Percentiles rank a stretch among this genome's conserved stretches.
Conservation (phyloP, 2,113 vertebrate genomes). For the Sprattus sprattus region DNA sequence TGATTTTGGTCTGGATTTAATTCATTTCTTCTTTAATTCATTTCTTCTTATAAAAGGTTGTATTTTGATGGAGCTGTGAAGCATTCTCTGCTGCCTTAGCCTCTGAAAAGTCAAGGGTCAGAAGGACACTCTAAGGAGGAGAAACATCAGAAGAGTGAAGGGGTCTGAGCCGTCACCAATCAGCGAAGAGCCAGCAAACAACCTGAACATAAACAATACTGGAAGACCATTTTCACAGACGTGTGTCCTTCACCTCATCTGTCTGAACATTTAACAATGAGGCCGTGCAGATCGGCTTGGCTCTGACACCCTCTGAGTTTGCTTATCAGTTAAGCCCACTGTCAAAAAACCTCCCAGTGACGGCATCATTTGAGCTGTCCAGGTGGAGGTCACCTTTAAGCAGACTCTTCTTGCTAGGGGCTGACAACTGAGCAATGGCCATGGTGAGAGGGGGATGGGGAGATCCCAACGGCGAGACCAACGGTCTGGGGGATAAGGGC, state of each 20-base stretch:
- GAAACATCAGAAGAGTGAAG: not conserved
- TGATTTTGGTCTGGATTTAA: not conserved
- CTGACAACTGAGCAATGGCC: slow-evolving; percentile 81
- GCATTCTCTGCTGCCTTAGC: not conserved
- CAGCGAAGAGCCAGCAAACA: not conserved
- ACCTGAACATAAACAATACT: not conserved
- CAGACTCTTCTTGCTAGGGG: slow-evolving; percentile 53
- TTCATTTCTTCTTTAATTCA: not conserved
- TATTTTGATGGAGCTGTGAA: not conserved
- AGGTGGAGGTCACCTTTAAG: slow-evolving; percentile 38
- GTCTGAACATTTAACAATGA: not conserved
- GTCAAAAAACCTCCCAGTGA: not conserved
- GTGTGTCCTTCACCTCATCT: slow-evolving; percentile 24
- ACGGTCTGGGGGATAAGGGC: slow-evolving; percentile 77
- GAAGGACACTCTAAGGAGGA: not conserved
- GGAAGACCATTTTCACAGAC: slow-evolving; percentile 8
- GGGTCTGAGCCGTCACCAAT: not conserved
- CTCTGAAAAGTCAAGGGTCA: not conserved
- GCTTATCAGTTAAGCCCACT: slow-evolving; percentile 22
- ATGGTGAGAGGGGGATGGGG: slow-evolving; percentile 92
- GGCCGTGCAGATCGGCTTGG: slow-evolving; percentile 9
- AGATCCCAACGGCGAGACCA: slow-evolving; percentile 83
- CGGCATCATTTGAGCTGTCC: not conserved
- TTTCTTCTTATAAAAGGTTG: not conserved
- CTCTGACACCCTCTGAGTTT: slow-evolving; percentile 7